Percentiles rank a stretch among this genome's conserved stretches.
Evolutionary conservation across 2,113 vertebrate genomes (phyloP).

Genomic region (Parus major): DNA sequence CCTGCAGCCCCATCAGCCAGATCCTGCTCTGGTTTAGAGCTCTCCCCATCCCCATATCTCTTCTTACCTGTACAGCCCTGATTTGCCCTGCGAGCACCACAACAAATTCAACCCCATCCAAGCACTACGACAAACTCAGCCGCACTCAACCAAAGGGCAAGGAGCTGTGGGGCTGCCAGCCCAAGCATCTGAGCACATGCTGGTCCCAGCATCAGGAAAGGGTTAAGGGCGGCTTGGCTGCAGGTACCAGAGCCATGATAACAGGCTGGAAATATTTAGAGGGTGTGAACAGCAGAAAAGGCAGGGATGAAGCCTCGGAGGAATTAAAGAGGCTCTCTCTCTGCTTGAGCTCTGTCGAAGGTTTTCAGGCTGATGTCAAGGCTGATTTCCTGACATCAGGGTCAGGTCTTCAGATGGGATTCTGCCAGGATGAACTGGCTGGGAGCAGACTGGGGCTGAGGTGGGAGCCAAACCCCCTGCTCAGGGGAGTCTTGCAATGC

Average conservation of each 20-base stretch:
- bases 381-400: conserved; percentile 7
- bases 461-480: not conserved
- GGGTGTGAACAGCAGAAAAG: conserved; percentile 41
- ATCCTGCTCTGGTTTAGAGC: not conserved
- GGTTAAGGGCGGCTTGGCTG: conserved; percentile 27
- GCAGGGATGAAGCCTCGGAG: conserved; percentile 43
- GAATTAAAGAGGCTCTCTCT: conserved; percentile 26
- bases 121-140: not conserved
- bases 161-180: not conserved
- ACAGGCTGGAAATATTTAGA: conserved; percentile 65
- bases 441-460: not conserved
- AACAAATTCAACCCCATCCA: not conserved
- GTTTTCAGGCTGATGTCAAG: conserved; percentile 41
- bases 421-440: not conserved
- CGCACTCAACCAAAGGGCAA: not conserved
- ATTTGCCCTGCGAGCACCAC: accelerated
- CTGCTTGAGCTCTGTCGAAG: not conserved
- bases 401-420: not conserved
- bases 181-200: accelerated
- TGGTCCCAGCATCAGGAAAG: not conserved
- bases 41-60: not conserved
- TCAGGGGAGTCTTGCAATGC: not conserved
- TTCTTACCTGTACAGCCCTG: not conserved
- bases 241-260: conserved; percentile 63
- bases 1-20: accelerated